These are phyloP conservation scores for Sinohyriopsis cumingii DNA, from an alignment of 2,888 invertebrate species.

Conservation along the genomic window DNA sequence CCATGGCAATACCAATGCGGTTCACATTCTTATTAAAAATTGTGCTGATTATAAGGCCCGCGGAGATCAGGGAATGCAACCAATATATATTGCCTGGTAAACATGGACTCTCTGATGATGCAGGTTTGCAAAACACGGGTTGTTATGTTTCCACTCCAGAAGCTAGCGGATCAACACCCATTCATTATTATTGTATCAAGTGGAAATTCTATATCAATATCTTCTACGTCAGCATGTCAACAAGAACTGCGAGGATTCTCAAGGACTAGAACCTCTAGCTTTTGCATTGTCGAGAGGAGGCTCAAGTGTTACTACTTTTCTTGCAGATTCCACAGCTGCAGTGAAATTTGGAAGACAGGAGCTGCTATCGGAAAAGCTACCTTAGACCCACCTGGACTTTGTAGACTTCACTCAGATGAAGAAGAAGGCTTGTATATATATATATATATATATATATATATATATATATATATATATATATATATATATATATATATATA, in stretches of 20 bases:
- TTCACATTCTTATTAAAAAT: conserved; percentile 3
- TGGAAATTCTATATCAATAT: conserved; percentile 1
- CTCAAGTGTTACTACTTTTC: background rate
- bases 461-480: too few species aligned
- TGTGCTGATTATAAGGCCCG: conserved; percentile 6
- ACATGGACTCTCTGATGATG: conserved; percentile 9
- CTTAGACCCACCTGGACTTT: conserved; percentile 7
- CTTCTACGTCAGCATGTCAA: background rate
- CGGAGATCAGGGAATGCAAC: conserved; percentile 15
- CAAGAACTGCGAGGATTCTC: background rate
- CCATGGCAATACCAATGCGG: conserved; percentile 9
- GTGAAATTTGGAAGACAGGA: conserved; percentile 13
- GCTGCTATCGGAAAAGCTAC: background rate
- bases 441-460: too few species aligned
- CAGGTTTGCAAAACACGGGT: background rate
- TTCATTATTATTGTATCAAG: conserved; percentile 5
- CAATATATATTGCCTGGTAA: conserved; percentile 18
- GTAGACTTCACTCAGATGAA: conserved; percentile 3
- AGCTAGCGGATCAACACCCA: background rate
- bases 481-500: too few species aligned
- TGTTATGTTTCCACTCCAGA: background rate
- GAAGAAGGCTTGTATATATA: too few species aligned
- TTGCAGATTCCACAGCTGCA: background rate
- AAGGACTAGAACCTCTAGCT: background rate
- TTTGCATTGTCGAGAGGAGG: conserved; percentile 7